Conservation (phyloP, 2,888 invertebrate species). For the Dromius quadrimaculatus region DNA sequence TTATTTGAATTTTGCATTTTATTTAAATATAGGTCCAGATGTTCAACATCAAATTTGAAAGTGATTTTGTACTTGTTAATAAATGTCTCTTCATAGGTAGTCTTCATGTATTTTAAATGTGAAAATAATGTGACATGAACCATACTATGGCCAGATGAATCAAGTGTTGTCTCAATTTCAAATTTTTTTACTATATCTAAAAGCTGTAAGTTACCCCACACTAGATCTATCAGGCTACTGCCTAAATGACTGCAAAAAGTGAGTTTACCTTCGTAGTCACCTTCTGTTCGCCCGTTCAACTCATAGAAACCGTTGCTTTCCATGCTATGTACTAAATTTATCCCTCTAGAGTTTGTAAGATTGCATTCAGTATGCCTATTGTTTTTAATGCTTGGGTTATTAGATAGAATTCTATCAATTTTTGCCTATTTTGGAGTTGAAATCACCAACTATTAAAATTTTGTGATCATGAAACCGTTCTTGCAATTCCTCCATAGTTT, state of each 20-base stretch:
- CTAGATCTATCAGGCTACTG: background rate
- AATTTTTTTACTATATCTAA: background rate
- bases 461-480: conserved; percentile 7
- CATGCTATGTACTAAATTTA: background rate
- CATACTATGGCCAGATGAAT: no score
- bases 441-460: conserved; percentile 5
- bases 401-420: background rate
- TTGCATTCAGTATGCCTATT: background rate
- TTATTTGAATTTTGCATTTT: conserved; percentile 12
- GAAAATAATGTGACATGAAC: no score
- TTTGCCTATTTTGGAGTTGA: conserved; percentile 2
- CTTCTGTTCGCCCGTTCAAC: background rate
- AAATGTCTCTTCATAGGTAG: no score
- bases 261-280: background rate
- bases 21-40: no score
- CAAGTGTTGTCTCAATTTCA: no score
- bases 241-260: conserved; percentile 3
- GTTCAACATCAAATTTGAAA: no score
- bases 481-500: conserved; percentile 3
- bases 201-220: background rate
- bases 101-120: no score
- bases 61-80: no score
- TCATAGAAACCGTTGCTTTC: background rate
- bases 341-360: background rate
- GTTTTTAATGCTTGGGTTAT: conserved; percentile 5